Base-by-base conservation (phyloP, 2,113 vertebrate genomes). In the Sinocyclocheilus maitianheensis region DNA sequence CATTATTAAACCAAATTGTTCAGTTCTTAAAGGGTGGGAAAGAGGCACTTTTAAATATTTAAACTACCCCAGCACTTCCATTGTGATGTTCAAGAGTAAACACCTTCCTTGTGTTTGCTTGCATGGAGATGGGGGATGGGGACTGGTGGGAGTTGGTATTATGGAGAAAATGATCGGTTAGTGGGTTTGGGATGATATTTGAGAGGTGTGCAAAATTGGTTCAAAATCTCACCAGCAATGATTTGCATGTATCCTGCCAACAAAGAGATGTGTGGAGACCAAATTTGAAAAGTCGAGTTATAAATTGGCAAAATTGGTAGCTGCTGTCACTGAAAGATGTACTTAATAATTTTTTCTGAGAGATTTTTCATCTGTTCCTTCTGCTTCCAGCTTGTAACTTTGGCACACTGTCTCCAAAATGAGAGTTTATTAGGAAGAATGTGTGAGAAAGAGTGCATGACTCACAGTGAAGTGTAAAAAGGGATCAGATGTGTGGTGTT, bases 351-450 rank as follows among this genome's bases (percentile, higher is more conserved):
- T 48, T 12, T 51, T 51, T 51, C 48, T 87, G 67, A 86, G 14
- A 48, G 40, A 81, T 87, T 91, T 77, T 87, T 90, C 88, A 86
- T 85, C 80, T 85, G 22, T 71, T 76, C 84, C n/a, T 60, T 78
- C 74, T 60, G 79, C 30, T 88, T 91, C 89, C 30, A 88, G 46
- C 85, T 46, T 46, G 46, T 24, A 26, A 58, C 83, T 71, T 88
- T 14, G 72, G 76, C 77, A 78, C 77, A 71, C 84, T 58, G 72
- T 85, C 89, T 86, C 85, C 30, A 85, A 85, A 89, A 88, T 79
- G 82, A 84, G 79, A 84, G 37, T 91, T 91, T 92, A 91, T 53
- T 90, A 91, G 90, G 77, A 86, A 55, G 43, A 55, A 72, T 3
- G 30, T 89, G 76, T 87, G 30, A 22, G n/a, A 75, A 14, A 77